These are phyloP conservation scores for Ptilorrhoa leucosticta DNA, from an alignment of 2,113 vertebrate species.

Conservation along the genomic window DNA sequence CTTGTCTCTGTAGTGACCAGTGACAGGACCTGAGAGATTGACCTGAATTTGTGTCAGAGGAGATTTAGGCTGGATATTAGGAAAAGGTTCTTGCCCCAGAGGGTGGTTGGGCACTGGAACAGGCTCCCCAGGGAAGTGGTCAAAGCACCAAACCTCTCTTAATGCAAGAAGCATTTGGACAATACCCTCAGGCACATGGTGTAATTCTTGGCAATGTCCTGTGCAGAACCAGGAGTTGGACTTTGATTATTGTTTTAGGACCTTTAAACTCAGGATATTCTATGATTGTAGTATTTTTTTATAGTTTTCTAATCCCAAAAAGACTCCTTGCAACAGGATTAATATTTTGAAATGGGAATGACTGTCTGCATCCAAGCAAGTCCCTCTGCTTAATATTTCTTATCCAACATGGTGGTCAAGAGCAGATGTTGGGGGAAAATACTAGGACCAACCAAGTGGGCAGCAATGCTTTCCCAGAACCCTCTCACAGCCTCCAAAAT, in stretches of 20 bases:
- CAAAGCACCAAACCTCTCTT: background rate
- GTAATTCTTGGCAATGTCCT: background rate
- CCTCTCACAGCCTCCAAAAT: background rate
- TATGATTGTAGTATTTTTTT: background rate
- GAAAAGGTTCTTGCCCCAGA: background rate
- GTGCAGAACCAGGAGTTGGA: background rate
- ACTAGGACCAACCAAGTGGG: background rate
- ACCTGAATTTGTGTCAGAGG: fast-evolving
- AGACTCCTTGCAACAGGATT: background rate
- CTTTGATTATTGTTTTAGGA: background rate
- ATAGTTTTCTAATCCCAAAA: background rate
- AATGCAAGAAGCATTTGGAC: background rate
- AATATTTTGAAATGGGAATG: background rate
- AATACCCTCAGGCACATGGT: background rate
- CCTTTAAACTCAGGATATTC: background rate
- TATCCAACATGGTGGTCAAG: background rate
- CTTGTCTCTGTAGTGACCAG: no score
- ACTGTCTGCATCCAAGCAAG: background rate
- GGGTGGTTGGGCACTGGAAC: background rate
- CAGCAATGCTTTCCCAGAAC: background rate
- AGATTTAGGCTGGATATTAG: background rate
- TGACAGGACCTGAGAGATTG: background rate
- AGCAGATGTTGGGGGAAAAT: background rate
- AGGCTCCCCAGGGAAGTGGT: background rate
- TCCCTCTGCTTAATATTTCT: background rate